Evolutionary conservation across 2,888 invertebrate genomes (phyloP), one percentile per base, ranked within the genome.

Genomic region (Chaetogeoica ovagalla): DNA sequence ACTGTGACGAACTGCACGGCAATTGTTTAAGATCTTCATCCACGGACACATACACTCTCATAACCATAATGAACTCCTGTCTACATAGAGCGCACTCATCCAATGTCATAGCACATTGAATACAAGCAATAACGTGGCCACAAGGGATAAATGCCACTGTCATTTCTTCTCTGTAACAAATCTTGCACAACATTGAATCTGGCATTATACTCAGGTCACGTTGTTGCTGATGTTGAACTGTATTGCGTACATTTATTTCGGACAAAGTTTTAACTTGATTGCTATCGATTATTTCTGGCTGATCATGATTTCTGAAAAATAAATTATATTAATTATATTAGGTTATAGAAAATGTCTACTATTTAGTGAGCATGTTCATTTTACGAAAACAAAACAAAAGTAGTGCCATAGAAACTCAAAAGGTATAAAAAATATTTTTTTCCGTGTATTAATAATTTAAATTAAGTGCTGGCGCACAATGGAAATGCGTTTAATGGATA

Each of bases 131-230:
- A 85, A 97, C 92, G 88, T 98, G 98, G 83, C 96, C 95, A 87
- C 98, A 98, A 72, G 98, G 97, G 85, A 97, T 89, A 88, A 98
- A 97, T 84, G 95, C 93, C 82, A 97, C 93, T 84, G 93, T 93
- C 84, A 94, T 90, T 87, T 96, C 95, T 85, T 92, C 92, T 82
- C 91, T 92, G 88, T 92, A 95, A 87, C 98, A 98, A 84, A 98
- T 95, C 88, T 94, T 95, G 88, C 97, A 98, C 84, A 94, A 77
- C 82, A 83, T 81, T 37, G 82, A 81, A 69, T 84, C 83, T 0
- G 79, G 71, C 2, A 79, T 71, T 57, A 59, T 39, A 59, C n/a
- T 60, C 9, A 70, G 70, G 37, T 68, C 66, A 59, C 48, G 57
- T 30, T 30, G 30, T 13, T 66, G 48, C 37, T 52, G 52, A 37